Evolutionary conservation across 2,888 invertebrate species (phyloP).

Genomic region (Myopa tessellatipennis): DNA sequence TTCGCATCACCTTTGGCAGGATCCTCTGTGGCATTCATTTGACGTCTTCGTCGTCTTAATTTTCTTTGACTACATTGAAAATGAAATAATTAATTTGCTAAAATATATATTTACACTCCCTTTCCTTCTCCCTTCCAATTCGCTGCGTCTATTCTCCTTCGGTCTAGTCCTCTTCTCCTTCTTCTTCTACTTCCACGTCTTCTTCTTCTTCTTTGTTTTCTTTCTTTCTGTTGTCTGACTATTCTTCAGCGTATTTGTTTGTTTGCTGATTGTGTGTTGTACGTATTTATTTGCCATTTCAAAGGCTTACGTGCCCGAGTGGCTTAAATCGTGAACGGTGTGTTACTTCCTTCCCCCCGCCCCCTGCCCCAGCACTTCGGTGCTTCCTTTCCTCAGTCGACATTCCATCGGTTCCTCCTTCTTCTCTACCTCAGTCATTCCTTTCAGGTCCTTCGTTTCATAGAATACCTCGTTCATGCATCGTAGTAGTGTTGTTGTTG

Average conservation of each 20-base stretch:
- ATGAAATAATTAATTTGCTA: conserved; percentile 53
- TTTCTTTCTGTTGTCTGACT: too few species aligned
- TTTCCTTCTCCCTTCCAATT: too few species aligned
- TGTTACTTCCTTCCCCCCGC: conserved; percentile 5
- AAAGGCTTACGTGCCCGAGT: conserved; percentile 39
- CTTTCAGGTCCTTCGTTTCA: not conserved
- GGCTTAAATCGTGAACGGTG: conserved; percentile 29
- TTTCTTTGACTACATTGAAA: conserved; percentile 37
- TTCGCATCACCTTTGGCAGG: conserved; percentile 13
- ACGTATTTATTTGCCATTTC: conserved; percentile 35
- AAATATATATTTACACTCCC: conserved; percentile 37
- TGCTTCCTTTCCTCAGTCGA: not conserved
- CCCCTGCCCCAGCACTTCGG: not conserved
- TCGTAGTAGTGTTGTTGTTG: not conserved
- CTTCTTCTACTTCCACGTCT: not conserved
- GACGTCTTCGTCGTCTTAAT: conserved; percentile 9
- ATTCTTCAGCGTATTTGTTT: not conserved
- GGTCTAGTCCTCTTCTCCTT: not conserved
- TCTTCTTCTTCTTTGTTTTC: not conserved
- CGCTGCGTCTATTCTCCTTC: not conserved
- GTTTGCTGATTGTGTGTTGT: not conserved
- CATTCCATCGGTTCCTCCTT: not conserved
- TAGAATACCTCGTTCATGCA: not conserved
- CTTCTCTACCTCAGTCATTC: not conserved
- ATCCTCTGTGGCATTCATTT: conserved; percentile 21